Base-by-base conservation (phyloP, 53 echinoderm and acorn worm genomes). In the Crossaster papposus region DNA sequence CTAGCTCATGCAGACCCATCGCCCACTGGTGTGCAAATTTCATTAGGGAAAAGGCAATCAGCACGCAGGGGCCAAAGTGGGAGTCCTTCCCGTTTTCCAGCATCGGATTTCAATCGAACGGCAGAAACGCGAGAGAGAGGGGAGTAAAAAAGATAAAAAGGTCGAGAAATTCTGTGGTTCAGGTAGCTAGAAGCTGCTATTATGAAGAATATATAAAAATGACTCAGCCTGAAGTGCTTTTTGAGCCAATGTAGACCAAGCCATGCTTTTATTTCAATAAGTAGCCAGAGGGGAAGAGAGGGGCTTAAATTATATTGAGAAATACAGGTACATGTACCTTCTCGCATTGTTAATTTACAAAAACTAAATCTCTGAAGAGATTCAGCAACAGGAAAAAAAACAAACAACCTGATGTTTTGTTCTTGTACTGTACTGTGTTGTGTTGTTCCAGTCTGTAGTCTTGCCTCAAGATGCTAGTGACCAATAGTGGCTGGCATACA, bases 81-180 rank as follows among this genome's bases (percentile, higher is more conserved):
- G 55, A 37, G 63, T 58, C 33, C 87, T 63, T 77, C 62, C n/a
- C 76, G 54, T 58, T 75, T 58, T 62, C 58, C 34, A 29, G 77
- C 75, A 36, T 87, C 87, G 1, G n/a, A 75, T 87, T 87, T 87
- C 87, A 76, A 87, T 87, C 87, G 76, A 76, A 77, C 71, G 55
- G 51, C 77, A 62, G 26, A 75, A 58, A 76, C 24, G 87, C 53
- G 54, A 72, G 72, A 23, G 72, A 28, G 70, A 36, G 76, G 78
- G 23, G 28, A 26, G 68, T 1, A 28, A 68, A 10, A 23, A 28
- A 23, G 28, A 68, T 8, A 68, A 26, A 58, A 58, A 2, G 58
- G 2, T 14, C 14, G 7, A 58, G 17, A 58, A 58, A 58, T 7
- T 7, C 44, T 44, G 58, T 11, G 58, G 58, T 58, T 58, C 58